These are phyloP conservation scores for Schizaphis graminum DNA, from an alignment of 2,888 invertebrate species.

Conservation along the genomic window DNA sequence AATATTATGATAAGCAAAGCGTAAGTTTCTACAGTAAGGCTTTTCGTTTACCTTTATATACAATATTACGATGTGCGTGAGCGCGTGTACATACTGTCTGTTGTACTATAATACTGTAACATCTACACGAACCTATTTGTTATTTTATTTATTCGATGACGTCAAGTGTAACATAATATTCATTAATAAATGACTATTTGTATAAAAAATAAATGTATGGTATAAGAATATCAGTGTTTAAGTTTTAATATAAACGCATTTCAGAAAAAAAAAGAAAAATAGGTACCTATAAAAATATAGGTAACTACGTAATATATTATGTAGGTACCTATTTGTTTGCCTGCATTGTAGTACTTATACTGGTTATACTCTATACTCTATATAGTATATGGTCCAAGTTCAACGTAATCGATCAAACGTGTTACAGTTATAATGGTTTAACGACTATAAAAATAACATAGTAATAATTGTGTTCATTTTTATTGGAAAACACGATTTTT, in stretches of 20 bases:
- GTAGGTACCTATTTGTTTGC: background rate
- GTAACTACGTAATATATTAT: background rate
- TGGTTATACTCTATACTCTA: background rate
- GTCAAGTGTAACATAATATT: conserved; percentile 3
- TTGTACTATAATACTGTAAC: background rate
- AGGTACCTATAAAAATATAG: background rate
- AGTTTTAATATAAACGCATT: background rate
- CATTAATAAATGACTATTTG: conserved; percentile 5
- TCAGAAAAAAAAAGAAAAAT: background rate
- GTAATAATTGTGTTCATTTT: background rate
- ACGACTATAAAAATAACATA: background rate
- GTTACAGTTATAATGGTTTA: background rate
- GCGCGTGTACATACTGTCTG: background rate
- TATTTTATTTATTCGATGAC: conserved; percentile 13
- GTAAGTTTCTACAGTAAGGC: background rate
- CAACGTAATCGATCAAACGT: background rate
- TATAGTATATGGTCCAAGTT: background rate
- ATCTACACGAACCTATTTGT: background rate
- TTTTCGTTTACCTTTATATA: background rate
- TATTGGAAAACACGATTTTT: background rate
- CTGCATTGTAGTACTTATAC: background rate
- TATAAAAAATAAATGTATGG: background rate
- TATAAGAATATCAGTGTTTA: background rate
- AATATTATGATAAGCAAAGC: background rate
- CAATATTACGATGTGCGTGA: background rate